Evolutionary conservation across 2,888 invertebrate species (phyloP).

Genomic region (Troides oblongomaculatus): DNA sequence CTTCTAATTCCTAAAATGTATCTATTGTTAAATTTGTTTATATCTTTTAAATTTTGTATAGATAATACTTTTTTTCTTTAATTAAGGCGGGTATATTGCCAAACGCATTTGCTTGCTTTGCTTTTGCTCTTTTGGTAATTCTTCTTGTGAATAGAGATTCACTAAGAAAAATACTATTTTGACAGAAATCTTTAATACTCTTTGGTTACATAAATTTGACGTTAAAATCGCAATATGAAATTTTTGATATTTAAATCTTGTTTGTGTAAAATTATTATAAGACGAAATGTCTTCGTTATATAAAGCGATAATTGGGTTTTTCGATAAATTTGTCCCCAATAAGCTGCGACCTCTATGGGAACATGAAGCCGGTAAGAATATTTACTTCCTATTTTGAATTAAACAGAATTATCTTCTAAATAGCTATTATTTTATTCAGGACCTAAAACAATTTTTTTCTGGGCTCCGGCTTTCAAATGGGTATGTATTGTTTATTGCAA

Average conservation of each 20-base stretch:
- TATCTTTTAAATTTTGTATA: too few relatives aligned
- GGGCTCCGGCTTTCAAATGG: slow-evolving; percentile 99
- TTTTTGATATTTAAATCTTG: not conserved
- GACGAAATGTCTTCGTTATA: slow-evolving; percentile 81
- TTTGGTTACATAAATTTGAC: not conserved
- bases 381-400: too few relatives aligned
- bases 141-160: not conserved
- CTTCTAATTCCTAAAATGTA: too few relatives aligned
- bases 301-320: slow-evolving; percentile 76
- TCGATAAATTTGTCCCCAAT: slow-evolving; percentile 89
- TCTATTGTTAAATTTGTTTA: too few relatives aligned
- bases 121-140: not conserved
- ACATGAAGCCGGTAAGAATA: slow-evolving; percentile 92
- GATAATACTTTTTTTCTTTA: too few relatives aligned
- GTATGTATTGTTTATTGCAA: slow-evolving; percentile 95
- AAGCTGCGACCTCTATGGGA: slow-evolving; percentile 95
- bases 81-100: too few relatives aligned
- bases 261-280: not conserved
- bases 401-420: slow-evolving; percentile 52
- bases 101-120: not conserved
- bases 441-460: slow-evolving; percentile 99
- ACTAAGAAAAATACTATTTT: not conserved
- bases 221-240: not conserved
- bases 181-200: not conserved
- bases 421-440: slow-evolving; percentile 79